Evolutionary conservation across 1,140 invertebrate genomes (phyloP), one percentile per base, ranked within the genome.

Genomic region (Venustaconcha ellipsiformis): DNA sequence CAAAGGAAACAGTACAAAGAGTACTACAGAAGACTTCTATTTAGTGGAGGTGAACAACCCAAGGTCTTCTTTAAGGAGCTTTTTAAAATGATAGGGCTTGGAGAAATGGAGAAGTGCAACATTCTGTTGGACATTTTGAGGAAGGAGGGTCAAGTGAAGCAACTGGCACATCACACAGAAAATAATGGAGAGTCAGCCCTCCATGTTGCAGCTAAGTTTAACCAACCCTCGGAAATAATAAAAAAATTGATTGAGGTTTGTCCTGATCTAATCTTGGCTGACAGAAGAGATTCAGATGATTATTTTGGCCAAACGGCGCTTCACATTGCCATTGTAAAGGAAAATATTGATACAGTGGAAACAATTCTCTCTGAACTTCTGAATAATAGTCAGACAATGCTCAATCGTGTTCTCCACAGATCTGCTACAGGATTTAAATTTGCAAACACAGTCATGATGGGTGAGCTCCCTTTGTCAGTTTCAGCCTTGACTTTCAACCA

Each of bases 391-490:
- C 62, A 75, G 59, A 59, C 67, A 60, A 63, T 72, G 5, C 63
- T 58, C 20, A 70, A 59, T 48, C 64, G 63, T n/a, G 48, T 78
- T 6, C 74, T 79, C 18, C 67, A 70, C 30, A 64, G 58, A 30
- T 26, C 64, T 48, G 82, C 82, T 15, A 79, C 79, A 4, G 82
- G 79, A 0, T 55, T 67, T 23, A 72, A 76, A 20, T 83, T 83
- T 66, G 57, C 57, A 58, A 77, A 80, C 72, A 83, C 82, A 18
- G 77, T 83, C 14, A 81, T 83, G 82, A 83, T 83, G 82, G 82
- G 82, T 48, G 82, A 83, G 67, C 73, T 83, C 14, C 79, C 82
- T 59, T 74, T 83, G 62, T 78, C 76, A 57, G 79, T 83, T 3
- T 79, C 82, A 63, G 82, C 80, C 30, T 66, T 81, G 67, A 83